phyloP scores from a whole-genome alignment of 2,113 vertebrate genomes.

The Penelope pileata region DNA sequence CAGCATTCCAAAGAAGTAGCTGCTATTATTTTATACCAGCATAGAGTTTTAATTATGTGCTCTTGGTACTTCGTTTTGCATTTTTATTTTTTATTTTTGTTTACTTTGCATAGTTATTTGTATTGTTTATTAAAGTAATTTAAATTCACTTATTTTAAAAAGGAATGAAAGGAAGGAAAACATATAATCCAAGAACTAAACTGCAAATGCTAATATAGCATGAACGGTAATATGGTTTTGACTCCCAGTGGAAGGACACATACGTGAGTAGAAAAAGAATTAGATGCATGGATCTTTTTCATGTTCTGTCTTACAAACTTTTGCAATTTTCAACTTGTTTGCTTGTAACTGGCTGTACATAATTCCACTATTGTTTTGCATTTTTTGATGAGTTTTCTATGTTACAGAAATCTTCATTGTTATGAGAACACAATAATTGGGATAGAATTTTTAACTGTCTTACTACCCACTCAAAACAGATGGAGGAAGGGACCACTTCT shows the following conservation, averaged over 20 bases:
- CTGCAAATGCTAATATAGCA: neutral
- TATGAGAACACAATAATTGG: neutral
- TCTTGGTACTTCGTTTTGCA: neutral
- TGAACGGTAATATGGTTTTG: neutral
- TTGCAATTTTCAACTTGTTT: neutral
- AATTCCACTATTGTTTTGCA: neutral
- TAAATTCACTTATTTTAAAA: neutral
- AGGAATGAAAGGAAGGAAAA: neutral
- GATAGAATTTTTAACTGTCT: neutral
- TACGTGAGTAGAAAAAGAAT: neutral
- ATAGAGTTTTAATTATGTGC: neutral
- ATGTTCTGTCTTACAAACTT: neutral
- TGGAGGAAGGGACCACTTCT: neutral
- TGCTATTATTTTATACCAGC: neutral
- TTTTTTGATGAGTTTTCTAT: neutral
- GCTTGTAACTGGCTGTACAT: neutral
- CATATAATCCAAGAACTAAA: neutral
- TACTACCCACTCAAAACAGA: neutral
- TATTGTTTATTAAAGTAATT: neutral
- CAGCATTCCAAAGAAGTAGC: neutral
- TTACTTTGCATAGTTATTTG: neutral
- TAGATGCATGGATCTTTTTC: accelerated
- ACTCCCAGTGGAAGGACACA: neutral
- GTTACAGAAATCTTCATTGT: neutral
- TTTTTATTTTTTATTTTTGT: neutral